A percentile compares a stretch with the other conserved stretches of the same genome.
Conservation (phyloP, 2,797 vertebrate genomes). For the Bryconaethiops microstoma region DNA sequence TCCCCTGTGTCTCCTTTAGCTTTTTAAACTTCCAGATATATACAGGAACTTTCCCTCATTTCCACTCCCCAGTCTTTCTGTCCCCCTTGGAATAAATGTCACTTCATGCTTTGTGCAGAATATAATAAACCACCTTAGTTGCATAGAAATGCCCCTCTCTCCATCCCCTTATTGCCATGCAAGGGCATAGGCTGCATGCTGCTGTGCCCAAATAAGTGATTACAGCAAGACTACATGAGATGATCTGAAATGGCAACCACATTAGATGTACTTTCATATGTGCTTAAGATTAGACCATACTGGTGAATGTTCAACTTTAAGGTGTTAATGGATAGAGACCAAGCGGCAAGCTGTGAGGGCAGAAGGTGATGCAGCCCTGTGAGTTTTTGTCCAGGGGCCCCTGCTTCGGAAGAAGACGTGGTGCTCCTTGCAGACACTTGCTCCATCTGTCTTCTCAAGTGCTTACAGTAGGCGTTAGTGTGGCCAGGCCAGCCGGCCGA, state of each 20-base stretch:
- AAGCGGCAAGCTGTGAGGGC: constrained; percentile 40
- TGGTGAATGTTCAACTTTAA: constrained; percentile 1
- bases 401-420: constrained; percentile 66
- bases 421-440: constrained; percentile 14
- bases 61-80: not conserved
- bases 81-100: not conserved
- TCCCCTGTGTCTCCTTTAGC: not conserved
- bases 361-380: constrained; percentile 59
- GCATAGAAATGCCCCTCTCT: constrained; percentile 61
- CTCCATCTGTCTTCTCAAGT: constrained; percentile 68
- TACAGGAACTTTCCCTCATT: constrained; percentile 68
- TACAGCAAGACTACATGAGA: not conserved
- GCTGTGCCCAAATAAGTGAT: not conserved
- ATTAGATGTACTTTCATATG: constrained; percentile 9
- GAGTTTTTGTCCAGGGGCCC: constrained; percentile 62
- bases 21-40: not conserved
- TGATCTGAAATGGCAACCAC: not conserved
- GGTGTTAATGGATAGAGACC: constrained; percentile 13
- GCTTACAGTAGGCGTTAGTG: constrained; percentile 81
- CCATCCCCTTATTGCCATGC: not conserved
- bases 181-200: constrained; percentile 24
- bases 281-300: constrained; percentile 15
- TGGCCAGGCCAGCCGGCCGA: constrained; percentile 75
- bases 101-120: not conserved
- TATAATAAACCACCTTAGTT: constrained; percentile 54